phyloP scores from a whole-genome alignment of 1,140 invertebrate genomes.

The Trigoniulus corallinus region DNA sequence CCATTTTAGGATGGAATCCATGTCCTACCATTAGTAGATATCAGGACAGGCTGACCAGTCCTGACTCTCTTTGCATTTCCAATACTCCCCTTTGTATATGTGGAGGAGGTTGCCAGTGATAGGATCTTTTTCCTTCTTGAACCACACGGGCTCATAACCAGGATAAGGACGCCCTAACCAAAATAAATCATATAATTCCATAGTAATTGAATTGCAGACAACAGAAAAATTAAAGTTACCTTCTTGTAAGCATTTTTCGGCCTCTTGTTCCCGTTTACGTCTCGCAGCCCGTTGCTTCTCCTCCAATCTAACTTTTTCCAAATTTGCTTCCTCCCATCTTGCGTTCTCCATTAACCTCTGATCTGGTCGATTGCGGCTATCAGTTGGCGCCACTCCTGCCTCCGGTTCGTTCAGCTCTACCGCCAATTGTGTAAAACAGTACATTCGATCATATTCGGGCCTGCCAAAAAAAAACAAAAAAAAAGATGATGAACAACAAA shows the following conservation, averaged over 20 bases:
- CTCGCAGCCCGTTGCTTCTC: slow-evolving; percentile 77
- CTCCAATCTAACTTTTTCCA: slow-evolving; percentile 74
- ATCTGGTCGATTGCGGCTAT: slow-evolving; percentile 83
- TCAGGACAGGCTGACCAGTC: slow-evolving; percentile 86
- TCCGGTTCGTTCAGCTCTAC: slow-evolving; percentile 93
- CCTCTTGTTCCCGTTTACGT: slow-evolving; percentile 53
- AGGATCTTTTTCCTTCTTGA: slow-evolving; percentile 61
- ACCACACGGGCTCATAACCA: slow-evolving; percentile 79
- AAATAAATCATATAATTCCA: background rate
- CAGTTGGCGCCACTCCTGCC: slow-evolving; percentile 82
- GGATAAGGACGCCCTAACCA: slow-evolving; percentile 46
- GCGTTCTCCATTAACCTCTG: slow-evolving; percentile 96
- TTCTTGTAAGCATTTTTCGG: slow-evolving; percentile 55
- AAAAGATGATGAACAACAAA: no score
- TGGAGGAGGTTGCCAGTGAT: slow-evolving; percentile 66
- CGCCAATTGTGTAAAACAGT: slow-evolving; percentile 87
- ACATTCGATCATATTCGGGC: slow-evolving; percentile 56
- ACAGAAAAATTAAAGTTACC: slow-evolving; percentile 30
- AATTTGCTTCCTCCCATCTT: slow-evolving; percentile 89
- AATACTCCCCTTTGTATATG: slow-evolving; percentile 76
- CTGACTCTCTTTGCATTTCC: slow-evolving; percentile 71
- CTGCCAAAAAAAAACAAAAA: slow-evolving; percentile 28
- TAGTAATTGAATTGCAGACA: background rate
- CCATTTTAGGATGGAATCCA: no score
- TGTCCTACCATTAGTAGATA: slow-evolving; percentile 84